A percentile compares a stretch with the other conserved stretches of the same genome.
These are phyloP conservation scores for Sesia bembeciformis DNA, from an alignment of 2,888 invertebrate genomes.

Conservation along the genomic window DNA sequence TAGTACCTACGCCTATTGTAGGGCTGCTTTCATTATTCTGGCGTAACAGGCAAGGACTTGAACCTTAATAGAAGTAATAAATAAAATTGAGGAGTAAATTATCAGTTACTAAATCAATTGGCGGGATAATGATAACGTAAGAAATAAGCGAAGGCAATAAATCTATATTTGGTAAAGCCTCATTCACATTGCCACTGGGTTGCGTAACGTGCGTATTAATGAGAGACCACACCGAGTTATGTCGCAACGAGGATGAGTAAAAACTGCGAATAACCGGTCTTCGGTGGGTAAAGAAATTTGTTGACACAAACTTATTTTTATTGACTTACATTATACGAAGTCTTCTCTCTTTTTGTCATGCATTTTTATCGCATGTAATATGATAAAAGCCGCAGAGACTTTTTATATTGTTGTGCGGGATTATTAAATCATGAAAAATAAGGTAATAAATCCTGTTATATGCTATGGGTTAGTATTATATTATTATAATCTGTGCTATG, in stretches of 20 bases:
- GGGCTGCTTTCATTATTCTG: no score
- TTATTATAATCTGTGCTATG: no score
- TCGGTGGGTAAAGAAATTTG: slow-evolving; percentile 24
- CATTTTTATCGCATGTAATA: no score
- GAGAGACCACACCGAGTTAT: slow-evolving; percentile 17
- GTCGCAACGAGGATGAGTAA: slow-evolving; percentile 36
- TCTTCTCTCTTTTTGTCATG: no score
- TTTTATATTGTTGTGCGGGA: no score
- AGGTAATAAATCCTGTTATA: no score
- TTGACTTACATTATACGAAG: no score
- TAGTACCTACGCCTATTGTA: no score
- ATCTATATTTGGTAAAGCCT: slow-evolving; percentile 43
- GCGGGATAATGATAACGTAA: background rate
- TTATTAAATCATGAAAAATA: no score
- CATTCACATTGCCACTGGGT: slow-evolving; percentile 26
- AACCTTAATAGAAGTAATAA: background rate
- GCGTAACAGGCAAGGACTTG: no score
- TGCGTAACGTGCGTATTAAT: slow-evolving; percentile 2
- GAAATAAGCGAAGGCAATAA: slow-evolving; percentile 20
- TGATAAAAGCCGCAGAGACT: no score
- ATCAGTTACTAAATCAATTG: slow-evolving; percentile 1
- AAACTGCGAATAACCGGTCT: slow-evolving; percentile 40
- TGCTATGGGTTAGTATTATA: no score
- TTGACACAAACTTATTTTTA: slow-evolving; percentile 25
- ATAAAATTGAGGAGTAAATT: background rate